Evolutionary conservation across 2,113 vertebrate species (phyloP), one percentile per base, ranked within the genome.

Genomic region (Cottus gobio): DNA sequence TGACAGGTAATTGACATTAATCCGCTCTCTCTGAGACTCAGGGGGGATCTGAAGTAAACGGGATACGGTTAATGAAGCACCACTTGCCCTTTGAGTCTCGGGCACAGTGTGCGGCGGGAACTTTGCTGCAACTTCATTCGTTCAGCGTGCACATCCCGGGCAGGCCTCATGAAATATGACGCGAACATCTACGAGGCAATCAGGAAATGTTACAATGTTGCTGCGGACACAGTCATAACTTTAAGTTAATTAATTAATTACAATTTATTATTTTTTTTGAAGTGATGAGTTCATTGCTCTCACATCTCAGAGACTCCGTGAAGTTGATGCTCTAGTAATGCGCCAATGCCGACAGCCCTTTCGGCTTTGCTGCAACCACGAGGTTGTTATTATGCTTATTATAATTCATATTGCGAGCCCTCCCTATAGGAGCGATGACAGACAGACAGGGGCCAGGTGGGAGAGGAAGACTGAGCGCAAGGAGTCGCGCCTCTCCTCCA

Each of bases 1-100:
- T 90, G 90, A 89, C 88, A 92, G 84, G 89, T 91, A 91, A 94
- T 88, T 89, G 89, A 91, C 85, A 88, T 92, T 90, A 94, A 93
- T 92, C 89, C 89, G 71, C 88, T 90, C 90, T 78, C 85, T 92
- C 83, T 83, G 67, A 90, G 77, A 65, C 87, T 89, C 87, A 58
- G 82, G 85, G 87, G 86, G 90, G 88, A 80, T 89, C 87, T 92
- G 73, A 75, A 83, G 93, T 85, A 80, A 92, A 92, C 68, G 89
- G 85, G 87, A 92, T 85, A 79, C 85, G 80, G 80, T 91, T 94
- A 94, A 94, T 94, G 91, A 93, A 92, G 87, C 90, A 76, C 85
- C 91, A 88, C 93, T 94, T 94, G 91, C 90, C 92, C 91, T 92
- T 91, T 90, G 87, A 83, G 87, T 87, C 89, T 81, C 90, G 73